A percentile compares a stretch with the other conserved stretches of the same genome.
phyloP scores from a whole-genome alignment of 2,113 vertebrate species.

The Pygoscelis antarcticus region DNA sequence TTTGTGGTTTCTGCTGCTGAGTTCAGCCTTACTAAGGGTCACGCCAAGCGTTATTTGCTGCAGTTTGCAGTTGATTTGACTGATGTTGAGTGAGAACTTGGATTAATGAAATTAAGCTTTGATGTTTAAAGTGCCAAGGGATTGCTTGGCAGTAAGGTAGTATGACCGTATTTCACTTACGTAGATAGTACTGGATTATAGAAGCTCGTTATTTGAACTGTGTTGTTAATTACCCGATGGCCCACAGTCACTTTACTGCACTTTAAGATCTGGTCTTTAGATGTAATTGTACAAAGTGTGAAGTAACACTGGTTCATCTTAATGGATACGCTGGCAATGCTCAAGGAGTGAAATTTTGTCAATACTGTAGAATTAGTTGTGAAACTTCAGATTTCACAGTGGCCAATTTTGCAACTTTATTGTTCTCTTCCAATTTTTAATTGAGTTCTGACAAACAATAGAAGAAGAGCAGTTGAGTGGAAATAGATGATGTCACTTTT shows the following conservation, averaged over 20 bases:
- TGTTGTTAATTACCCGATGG: background rate
- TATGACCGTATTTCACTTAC: background rate
- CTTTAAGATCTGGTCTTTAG: background rate
- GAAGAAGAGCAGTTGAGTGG: background rate
- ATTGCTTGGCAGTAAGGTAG: background rate
- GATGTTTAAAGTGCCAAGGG: background rate
- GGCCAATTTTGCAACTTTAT: background rate
- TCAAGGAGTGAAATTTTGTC: background rate
- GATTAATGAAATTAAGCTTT: background rate
- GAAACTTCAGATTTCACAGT: background rate
- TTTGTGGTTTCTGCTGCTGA: background rate
- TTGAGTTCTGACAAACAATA: background rate
- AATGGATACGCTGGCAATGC: background rate
- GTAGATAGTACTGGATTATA: background rate
- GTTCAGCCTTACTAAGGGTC: background rate
- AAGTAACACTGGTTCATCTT: background rate
- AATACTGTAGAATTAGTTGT: background rate
- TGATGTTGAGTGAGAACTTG: background rate
- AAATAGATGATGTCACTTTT: background rate
- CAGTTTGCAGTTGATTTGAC: background rate
- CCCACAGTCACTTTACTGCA: background rate
- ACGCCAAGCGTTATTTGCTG: accelerated
- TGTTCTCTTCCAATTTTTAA: background rate
- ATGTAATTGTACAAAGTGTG: background rate
- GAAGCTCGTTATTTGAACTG: background rate